phyloP scores from a whole-genome alignment of 2,888 invertebrate species.

The Deroplatys truncata region DNA sequence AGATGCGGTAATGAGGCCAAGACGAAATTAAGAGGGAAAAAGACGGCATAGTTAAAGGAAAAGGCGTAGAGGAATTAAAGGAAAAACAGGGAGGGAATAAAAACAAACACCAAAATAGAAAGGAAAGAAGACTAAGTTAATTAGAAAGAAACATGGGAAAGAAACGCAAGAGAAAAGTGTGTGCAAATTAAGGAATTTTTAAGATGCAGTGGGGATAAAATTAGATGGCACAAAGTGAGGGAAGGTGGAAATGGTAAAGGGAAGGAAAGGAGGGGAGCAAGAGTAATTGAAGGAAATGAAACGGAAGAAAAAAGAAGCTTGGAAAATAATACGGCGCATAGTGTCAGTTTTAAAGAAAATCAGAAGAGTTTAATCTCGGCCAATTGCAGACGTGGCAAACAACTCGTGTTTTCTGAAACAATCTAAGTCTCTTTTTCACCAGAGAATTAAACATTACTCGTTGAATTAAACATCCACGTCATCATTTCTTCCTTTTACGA shows the following conservation, averaged over 20 bases:
- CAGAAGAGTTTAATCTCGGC: neutral
- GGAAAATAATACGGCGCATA: neutral
- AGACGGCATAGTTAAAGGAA: neutral
- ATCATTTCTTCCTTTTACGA: neutral
- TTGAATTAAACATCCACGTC: neutral
- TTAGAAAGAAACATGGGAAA: conserved; percentile 3
- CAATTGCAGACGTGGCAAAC: neutral
- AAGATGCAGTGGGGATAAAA: neutral
- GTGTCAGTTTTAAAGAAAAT: neutral
- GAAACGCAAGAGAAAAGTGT: neutral
- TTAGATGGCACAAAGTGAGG: neutral
- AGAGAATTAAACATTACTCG: neutral
- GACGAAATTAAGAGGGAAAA: neutral
- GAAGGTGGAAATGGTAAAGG: neutral
- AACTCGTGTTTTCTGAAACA: neutral
- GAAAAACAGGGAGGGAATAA: neutral
- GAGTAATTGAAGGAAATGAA: conserved; percentile 8
- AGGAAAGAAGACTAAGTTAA: neutral
- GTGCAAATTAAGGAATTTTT: conserved; percentile 12
- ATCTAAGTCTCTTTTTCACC: neutral
- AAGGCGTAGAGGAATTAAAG: neutral
- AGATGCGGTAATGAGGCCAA: neutral
- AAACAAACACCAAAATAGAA: neutral
- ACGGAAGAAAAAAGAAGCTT: neutral
- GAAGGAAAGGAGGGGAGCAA: neutral